Evolutionary conservation across 1,140 invertebrate species (phyloP).

Genomic region (Agrilus planipennis): DNA sequence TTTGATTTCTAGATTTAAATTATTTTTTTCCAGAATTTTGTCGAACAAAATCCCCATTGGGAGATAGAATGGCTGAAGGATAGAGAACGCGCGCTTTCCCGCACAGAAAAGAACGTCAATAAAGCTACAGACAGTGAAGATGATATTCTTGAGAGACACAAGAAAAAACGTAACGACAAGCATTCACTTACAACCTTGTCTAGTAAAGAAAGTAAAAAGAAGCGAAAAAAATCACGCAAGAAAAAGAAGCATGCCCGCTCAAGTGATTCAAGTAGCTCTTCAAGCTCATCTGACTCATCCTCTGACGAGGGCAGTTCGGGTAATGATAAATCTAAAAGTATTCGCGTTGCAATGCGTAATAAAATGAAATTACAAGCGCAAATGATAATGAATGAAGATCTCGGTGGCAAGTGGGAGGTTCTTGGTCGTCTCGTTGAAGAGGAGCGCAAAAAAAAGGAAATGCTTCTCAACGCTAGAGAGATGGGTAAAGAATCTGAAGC

Average conservation of each 20-base stretch:
- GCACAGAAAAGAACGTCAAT: slow-evolving; percentile 19
- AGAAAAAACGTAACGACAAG: slow-evolving; percentile 21
- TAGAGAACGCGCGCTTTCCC: slow-evolving; percentile 57
- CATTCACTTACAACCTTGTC: slow-evolving; percentile 15
- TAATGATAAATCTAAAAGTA: slow-evolving; percentile 45
- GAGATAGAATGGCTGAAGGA: slow-evolving; percentile 74
- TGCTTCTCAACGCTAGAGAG: slow-evolving; percentile 13
- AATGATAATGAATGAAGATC: slow-evolving; percentile 38
- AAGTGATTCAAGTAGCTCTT: slow-evolving; percentile 33
- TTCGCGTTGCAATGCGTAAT: slow-evolving; percentile 56
- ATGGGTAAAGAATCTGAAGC: slow-evolving; percentile 22
- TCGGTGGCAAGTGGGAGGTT: slow-evolving; percentile 27
- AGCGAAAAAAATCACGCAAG: slow-evolving; percentile 30
- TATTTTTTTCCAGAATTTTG: slow-evolving; percentile 47
- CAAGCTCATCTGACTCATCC: slow-evolving; percentile 37
- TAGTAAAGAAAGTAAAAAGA: slow-evolving; percentile 20
- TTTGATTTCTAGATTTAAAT: not conserved
- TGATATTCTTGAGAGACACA: slow-evolving; percentile 11
- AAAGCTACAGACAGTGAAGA: slow-evolving; percentile 16
- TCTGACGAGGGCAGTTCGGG: slow-evolving; percentile 38
- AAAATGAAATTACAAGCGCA: slow-evolving; percentile 38
- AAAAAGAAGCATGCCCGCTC: slow-evolving; percentile 33
- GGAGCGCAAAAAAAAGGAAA: slow-evolving; percentile 34
- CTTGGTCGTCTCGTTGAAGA: slow-evolving; percentile 36
- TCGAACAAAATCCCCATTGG: slow-evolving; percentile 71